A percentile compares a stretch with the other conserved stretches of the same genome.
phyloP scores from a whole-genome alignment of 2,797 vertebrate genomes.

The Eurystomus glaucurus region DNA sequence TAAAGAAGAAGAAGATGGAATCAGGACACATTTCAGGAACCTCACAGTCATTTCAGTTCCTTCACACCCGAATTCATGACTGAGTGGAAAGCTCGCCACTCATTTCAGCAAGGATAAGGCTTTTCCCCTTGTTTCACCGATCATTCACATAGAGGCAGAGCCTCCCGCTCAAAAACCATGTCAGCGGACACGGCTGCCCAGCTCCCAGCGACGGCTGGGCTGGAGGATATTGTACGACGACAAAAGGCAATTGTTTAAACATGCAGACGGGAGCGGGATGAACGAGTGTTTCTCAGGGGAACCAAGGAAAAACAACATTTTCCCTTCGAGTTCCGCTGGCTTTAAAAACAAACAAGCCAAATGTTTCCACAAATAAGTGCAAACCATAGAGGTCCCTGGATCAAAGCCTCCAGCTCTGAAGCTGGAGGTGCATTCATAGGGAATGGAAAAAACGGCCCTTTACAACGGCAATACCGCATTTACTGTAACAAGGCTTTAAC shows the following conservation, averaged over 20 bases:
- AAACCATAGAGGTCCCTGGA: neutral
- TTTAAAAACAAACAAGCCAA: conserved; percentile 56
- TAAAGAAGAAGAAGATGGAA: neutral
- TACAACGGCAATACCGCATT: neutral
- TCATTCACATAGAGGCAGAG: neutral
- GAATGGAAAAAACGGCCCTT: neutral
- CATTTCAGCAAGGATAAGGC: neutral
- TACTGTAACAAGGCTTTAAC: neutral
- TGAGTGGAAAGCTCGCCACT: neutral
- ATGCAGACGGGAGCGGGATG: fast-evolving
- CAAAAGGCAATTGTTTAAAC: conserved; percentile 19
- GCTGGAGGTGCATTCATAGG: neutral
- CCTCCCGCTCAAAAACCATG: neutral
- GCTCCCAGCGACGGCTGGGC: neutral
- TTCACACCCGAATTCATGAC: neutral
- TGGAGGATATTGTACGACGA: neutral
- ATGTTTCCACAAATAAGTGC: neutral
- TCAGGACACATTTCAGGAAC: neutral
- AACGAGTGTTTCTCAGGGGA: conserved; percentile 26
- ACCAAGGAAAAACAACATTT: conserved; percentile 24
- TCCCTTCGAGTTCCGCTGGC: neutral
- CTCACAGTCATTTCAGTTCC: neutral
- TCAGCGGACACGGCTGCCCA: neutral
- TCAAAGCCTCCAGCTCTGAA: neutral
- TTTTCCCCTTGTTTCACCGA: neutral